Conservation (phyloP, 2,113 vertebrate species). For the Ctenomys sociabilis region DNA sequence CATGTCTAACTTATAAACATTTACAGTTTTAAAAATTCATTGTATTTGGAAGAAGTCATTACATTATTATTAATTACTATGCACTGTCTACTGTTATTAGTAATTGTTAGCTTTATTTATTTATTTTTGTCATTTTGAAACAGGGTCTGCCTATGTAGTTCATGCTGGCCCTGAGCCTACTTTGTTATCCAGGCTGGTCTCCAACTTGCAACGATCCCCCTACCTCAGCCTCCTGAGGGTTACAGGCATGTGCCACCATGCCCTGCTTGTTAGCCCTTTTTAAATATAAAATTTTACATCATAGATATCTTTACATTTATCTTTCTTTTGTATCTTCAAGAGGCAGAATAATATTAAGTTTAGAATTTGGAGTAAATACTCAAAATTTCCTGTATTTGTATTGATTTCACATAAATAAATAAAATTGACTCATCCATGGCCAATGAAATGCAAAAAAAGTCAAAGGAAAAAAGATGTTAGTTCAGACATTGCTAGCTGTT, state of each 20-base stretch:
- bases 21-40: neutral
- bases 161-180: no score
- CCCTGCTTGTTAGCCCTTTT: neutral
- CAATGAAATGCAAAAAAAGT: constrained; percentile 17
- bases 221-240: no score
- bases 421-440: constrained; percentile 8
- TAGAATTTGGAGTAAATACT: neutral
- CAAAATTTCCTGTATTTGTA: constrained; percentile 1
- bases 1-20: neutral
- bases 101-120: neutral
- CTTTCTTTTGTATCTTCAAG: neutral
- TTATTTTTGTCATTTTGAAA: neutral
- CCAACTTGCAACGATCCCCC: no score
- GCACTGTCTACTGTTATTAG: neutral
- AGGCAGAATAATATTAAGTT: neutral
- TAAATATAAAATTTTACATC: constrained; percentile 4
- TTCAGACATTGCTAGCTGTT: neutral
- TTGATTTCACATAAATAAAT: constrained; percentile 22
- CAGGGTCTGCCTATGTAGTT: no score
- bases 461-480: neutral
- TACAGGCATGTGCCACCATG: no score
- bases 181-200: no score
- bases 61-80: neutral
- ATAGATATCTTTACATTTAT: neutral
- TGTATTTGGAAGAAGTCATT: neutral